These are phyloP conservation scores for Resseliella maxima DNA, from an alignment of 2,888 invertebrate genomes.

Conservation along the genomic window DNA sequence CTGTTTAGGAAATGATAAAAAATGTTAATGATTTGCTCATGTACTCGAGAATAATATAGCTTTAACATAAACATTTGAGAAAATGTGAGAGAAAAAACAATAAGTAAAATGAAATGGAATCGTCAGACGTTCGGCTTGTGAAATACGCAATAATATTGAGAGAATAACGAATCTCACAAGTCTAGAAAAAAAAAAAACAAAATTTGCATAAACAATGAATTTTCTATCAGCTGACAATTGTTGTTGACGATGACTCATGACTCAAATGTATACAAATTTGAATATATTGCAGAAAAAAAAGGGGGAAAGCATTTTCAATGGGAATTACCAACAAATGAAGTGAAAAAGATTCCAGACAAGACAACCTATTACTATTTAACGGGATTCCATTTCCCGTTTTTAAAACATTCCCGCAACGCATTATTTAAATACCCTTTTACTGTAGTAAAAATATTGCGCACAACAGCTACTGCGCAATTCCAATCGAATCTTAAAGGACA, in stretches of 20 bases:
- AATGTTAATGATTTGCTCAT: too few species aligned
- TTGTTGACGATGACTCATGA: conserved; percentile 32
- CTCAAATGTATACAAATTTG: not conserved
- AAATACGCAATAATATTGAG: not conserved
- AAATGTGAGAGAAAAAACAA: too few species aligned
- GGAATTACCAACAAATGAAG: not conserved
- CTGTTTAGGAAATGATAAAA: too few species aligned
- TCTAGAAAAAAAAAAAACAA: not conserved
- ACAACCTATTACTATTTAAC: conserved; percentile 32
- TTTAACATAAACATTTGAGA: too few species aligned
- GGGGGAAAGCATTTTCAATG: conserved; percentile 23
- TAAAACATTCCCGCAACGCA: not conserved
- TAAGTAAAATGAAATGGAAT: too few species aligned
- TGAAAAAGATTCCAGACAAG: too few species aligned
- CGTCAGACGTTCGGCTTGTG: too few species aligned
- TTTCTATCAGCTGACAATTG: conserved; percentile 46
- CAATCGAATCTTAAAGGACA: not conserved
- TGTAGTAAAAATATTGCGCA: not conserved
- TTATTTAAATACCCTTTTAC: conserved; percentile 43
- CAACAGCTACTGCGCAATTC: conserved; percentile 3
- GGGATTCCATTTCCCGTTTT: conserved; percentile 49
- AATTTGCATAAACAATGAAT: conserved; percentile 39
- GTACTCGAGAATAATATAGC: too few species aligned
- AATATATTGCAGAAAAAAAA: not conserved
- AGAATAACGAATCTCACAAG: not conserved